Evolutionary conservation across 23 tunicate species (phyloP).

Genomic region (Corella eumyota): DNA sequence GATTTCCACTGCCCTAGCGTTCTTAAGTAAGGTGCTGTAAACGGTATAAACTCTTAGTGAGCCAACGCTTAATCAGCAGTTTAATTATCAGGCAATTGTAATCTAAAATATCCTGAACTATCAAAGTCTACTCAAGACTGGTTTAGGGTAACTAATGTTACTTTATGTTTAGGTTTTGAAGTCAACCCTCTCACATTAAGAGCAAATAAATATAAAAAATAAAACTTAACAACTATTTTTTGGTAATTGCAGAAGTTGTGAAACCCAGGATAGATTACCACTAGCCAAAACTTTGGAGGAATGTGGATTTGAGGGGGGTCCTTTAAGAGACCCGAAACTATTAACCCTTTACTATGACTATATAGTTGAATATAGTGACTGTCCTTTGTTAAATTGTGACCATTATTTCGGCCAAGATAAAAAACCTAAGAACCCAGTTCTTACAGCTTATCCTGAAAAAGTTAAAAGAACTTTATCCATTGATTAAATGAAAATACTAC

Average conservation of each 20-base stretch:
- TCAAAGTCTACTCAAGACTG: too few species aligned
- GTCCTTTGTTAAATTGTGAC: constrained; percentile 81
- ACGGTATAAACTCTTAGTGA: too few species aligned
- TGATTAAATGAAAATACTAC: too few species aligned
- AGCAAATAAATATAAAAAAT: neutral
- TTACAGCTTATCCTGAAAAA: constrained; percentile 51
- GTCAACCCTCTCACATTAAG: too few species aligned
- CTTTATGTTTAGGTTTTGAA: neutral
- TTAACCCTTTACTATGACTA: constrained; percentile 65
- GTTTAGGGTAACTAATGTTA: too few species aligned
- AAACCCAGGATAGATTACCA: constrained; percentile 24
- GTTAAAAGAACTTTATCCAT: too few species aligned
- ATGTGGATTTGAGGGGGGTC: constrained; percentile 60
- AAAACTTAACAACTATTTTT: neutral
- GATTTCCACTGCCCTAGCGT: too few species aligned
- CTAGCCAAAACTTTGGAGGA: constrained; percentile 31
- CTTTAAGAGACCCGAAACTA: constrained; percentile 24
- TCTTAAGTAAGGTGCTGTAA: too few species aligned
- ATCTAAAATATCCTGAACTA: too few species aligned
- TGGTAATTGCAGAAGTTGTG: constrained; percentile 19
- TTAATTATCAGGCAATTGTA: too few species aligned
- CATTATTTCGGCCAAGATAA: constrained; percentile 55
- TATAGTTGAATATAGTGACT: constrained; percentile 64
- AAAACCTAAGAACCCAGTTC: constrained; percentile 65
- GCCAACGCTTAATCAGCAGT: too few species aligned